Evolutionary conservation across 37 sponge, comb jelly and placozoan species (phyloP), one percentile per base, ranked within the genome.

Genomic region (Cladorhizidae sp.): DNA sequence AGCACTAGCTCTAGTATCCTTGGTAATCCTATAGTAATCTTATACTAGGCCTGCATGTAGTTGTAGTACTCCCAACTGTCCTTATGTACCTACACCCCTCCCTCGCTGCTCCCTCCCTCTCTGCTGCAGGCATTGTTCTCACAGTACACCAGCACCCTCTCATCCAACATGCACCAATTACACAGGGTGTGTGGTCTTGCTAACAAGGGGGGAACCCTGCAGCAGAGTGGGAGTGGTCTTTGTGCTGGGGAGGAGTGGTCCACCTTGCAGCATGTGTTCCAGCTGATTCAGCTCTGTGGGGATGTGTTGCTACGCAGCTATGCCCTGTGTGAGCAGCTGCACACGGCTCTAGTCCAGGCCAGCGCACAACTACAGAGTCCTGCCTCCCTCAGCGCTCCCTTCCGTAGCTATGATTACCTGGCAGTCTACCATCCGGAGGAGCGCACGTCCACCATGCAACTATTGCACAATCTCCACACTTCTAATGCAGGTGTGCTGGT

Each of bases 271-370:
- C 74, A 62, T 61, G 93, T 89, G 15, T 92, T 94, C 51, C 39
- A 70, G 9, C 79, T 94, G 58, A 88, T 94, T 12, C 77, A 83
- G 40, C 58, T 75, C 37, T 94, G 95, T 83, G 95, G 93, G 21
- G 92, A 92, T 23, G 68, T 92, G 67, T 26, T 84, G 15, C 67
- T 87, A 0, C 79, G 81, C 3, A 69, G 37, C 6, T 40, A 42
- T 15, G 43, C 49, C n/a, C 77, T 92, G 22, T 83, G 72, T 37
- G 31, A 61, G 31, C 80, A 74, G 43, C 49, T 92, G 32, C 77
- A 70, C 25, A 41, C 51, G 1, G 23, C 70, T 39, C 33, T 87
- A 3, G 0, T 35, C 39, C 37, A 40, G 26, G 35, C 64, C 17
- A 36, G 45, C 1, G n/a, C 75, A 0, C 35, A 20, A 9, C 75